phyloP scores from a whole-genome alignment of 92 coral and sea anemone genomes.

The Desmophyllum pertusum region DNA sequence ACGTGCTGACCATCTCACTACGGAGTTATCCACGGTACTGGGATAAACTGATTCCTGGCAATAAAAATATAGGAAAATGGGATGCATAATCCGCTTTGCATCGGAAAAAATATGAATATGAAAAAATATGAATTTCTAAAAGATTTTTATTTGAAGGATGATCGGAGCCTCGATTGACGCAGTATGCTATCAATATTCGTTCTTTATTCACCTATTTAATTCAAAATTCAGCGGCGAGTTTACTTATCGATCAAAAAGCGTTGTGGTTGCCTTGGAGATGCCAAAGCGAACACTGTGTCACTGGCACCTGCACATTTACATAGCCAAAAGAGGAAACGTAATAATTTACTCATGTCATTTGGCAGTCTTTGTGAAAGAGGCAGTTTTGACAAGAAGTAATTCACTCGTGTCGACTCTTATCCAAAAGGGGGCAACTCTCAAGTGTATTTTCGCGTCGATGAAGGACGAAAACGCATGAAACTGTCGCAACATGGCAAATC shows the following conservation, averaged over 20 bases:
- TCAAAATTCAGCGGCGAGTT: constrained; percentile 9
- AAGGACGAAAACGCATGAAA: constrained; percentile 17
- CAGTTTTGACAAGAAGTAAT: constrained; percentile 26
- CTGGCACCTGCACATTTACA: constrained; percentile 51
- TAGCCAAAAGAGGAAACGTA: constrained; percentile 29
- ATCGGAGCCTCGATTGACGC: background rate
- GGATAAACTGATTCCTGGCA: too few relatives aligned
- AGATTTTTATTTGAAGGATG: background rate
- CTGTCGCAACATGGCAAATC: constrained; percentile 59
- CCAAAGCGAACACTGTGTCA: background rate
- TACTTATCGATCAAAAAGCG: constrained; percentile 21
- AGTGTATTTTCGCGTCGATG: background rate
- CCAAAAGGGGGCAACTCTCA: constrained; percentile 13
- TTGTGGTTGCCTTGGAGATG: constrained; percentile 37
- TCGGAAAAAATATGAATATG: background rate
- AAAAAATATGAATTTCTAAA: background rate
- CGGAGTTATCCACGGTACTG: too few relatives aligned
- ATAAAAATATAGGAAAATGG: background rate
- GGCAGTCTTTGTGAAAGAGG: constrained; percentile 26
- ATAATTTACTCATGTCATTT: constrained; percentile 28
- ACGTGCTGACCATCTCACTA: too few relatives aligned
- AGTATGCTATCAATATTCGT: background rate
- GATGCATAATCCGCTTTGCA: background rate
- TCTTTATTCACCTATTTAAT: background rate
- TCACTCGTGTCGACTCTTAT: background rate